These are phyloP conservation scores for Ditylenchus dipsaci DNA, from an alignment of 1,140 invertebrate species.

Conservation along the genomic window DNA sequence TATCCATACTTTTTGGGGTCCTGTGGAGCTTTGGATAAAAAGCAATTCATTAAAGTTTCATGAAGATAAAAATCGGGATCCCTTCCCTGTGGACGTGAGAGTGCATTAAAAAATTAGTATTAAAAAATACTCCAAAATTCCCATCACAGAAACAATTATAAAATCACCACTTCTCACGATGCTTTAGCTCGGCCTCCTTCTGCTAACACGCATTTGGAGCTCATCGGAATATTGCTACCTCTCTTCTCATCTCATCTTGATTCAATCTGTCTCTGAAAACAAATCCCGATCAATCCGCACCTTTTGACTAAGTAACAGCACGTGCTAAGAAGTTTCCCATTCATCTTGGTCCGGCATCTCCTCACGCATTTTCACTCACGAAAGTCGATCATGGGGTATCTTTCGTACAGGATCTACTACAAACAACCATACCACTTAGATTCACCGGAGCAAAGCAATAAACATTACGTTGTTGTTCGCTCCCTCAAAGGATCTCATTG, in stretches of 20 bases:
- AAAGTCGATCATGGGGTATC: slow-evolving; percentile 85
- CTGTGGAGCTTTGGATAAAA: too few species aligned
- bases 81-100: too few species aligned
- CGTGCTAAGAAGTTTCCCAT: slow-evolving; percentile 42
- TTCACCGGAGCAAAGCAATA: background rate
- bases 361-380: slow-evolving; percentile 65
- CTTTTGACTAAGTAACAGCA: too few species aligned
- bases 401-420: slow-evolving; percentile 81
- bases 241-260: slow-evolving; percentile 35
- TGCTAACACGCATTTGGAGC: slow-evolving; percentile 37
- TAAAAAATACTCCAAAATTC: too few species aligned
- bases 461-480: slow-evolving; percentile 72
- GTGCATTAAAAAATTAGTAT: too few species aligned
- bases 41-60: too few species aligned
- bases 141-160: slow-evolving; percentile 1
- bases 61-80: too few species aligned
- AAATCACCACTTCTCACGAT: slow-evolving; percentile 44
- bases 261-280: slow-evolving; percentile 47
- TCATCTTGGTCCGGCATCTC: slow-evolving; percentile 51
- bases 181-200: slow-evolving; percentile 44
- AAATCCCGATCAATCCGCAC: background rate
- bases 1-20: too few species aligned
- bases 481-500: slow-evolving; percentile 98
- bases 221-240: slow-evolving; percentile 48
- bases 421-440: background rate